Conservation (phyloP, 2,888 invertebrate genomes). For the Drosophila koepferae region DNA sequence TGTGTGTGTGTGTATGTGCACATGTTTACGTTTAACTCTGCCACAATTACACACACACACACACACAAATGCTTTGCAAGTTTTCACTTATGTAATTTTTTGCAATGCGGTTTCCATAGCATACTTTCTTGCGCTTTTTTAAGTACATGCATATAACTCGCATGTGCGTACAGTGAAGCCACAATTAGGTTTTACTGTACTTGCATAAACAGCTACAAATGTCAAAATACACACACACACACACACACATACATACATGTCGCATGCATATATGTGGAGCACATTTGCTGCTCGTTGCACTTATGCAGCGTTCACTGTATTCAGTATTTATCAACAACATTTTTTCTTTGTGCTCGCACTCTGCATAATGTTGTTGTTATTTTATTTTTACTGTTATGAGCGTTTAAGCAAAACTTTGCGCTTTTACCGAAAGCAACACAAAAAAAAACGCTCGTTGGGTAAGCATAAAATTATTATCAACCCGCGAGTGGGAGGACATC, state of each 20-base stretch:
- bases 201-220: neutral
- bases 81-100: slow-evolving; percentile 67
- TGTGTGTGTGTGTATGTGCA: slow-evolving; percentile 7
- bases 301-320: slow-evolving; percentile 19
- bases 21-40: slow-evolving; percentile 33
- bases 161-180: slow-evolving; percentile 14
- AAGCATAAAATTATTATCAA: slow-evolving; percentile 78
- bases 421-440: slow-evolving; percentile 32
- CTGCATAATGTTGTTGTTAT: slow-evolving; percentile 38
- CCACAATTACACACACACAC: slow-evolving; percentile 19
- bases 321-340: slow-evolving; percentile 15
- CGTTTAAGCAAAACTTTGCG: slow-evolving; percentile 76
- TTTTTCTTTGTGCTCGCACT: neutral
- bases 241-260: neutral
- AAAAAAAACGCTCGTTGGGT: slow-evolving; percentile 64
- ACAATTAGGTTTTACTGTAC: neutral
- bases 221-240: neutral
- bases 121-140: slow-evolving; percentile 39
- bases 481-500: slow-evolving; percentile 49
- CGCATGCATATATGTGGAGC: neutral
- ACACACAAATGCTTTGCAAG: slow-evolving; percentile 27
- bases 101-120: slow-evolving; percentile 61
- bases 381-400: slow-evolving; percentile 73
- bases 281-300: neutral
- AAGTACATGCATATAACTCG: slow-evolving; percentile 4